Base-by-base conservation (phyloP, 2,888 invertebrate species). In the Polydrusus tereticollis region DNA sequence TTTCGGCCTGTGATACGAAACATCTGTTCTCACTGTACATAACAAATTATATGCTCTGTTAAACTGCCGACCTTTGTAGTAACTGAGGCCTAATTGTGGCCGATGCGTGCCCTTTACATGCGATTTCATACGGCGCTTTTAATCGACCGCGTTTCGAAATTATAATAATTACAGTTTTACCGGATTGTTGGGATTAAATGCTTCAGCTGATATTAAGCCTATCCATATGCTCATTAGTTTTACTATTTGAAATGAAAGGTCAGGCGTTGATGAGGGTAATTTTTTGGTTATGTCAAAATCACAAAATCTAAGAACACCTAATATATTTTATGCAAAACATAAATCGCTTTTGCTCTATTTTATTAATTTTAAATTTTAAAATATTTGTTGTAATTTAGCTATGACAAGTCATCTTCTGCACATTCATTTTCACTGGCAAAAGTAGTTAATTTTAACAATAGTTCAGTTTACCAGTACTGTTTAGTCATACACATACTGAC, bases 81-180 rank as follows among this genome's bases (percentile, higher is more conserved):
- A 62, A 21, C 62, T 62, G 47, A 62, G 62, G 62, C 62, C 45
- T 62, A 62, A 62, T 62, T 62, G 47, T 62, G 62, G 47, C 3
- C 45, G 29, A 41, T 47, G 62, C 29, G 47, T 47, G 62, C 62
- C 47, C 47, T 62, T 62, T 47, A 47, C 47, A 62, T 62, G 33
- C 26, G 47, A 62, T 62, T 62, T 62, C 62, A 62, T 62, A 45
- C 47, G 62, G 62, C 5, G 26, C 60, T 62, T 62, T 33, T 62
- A 62, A 47, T 62, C 47, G 62, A 62, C 47, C 47, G 26, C 62
- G 45, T 7, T 47, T 47, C 26, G 33, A 20, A 64, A 64, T 64
- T 64, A 38, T 64, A 64, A 21, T 64, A 64, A 52, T 52, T 64
- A 64, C 18, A 18, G 21, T 45, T 63, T 63, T 73, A 55, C 29